phyloP scores from a whole-genome alignment of 2,113 vertebrate genomes.

The Tyrannus savana region DNA sequence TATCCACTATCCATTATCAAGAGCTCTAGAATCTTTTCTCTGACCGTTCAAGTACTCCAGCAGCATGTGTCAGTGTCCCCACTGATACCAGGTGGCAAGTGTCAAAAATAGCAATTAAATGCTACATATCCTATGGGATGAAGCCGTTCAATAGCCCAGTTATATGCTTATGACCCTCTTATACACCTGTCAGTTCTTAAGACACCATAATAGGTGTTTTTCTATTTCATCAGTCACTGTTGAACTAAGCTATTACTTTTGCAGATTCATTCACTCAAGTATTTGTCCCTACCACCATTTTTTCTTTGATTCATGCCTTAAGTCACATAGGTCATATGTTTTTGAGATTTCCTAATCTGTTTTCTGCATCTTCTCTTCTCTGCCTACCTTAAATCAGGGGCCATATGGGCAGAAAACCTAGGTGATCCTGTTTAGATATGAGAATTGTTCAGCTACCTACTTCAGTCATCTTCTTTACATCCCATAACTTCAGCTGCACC shows the following conservation, averaged over 20 bases:
- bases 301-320: not conserved
- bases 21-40: not conserved
- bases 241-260: not conserved
- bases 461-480: not conserved
- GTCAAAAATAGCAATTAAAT: not conserved
- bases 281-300: not conserved
- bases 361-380: not conserved
- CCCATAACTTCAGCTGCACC: not conserved
- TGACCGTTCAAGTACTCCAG: not conserved
- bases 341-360: not conserved
- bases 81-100: not conserved
- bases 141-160: not conserved
- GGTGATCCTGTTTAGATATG: not conserved
- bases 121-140: not conserved
- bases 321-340: not conserved
- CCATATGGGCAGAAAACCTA: not conserved
- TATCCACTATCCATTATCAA: not conserved
- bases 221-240: not conserved
- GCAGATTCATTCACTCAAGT: not conserved
- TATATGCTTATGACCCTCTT: not conserved
- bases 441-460: not conserved
- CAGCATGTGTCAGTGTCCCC: not conserved
- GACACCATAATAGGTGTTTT: not conserved
- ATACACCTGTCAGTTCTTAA: not conserved
- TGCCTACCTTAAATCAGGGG: not conserved